Evolutionary conservation across 2,888 invertebrate species (phyloP).

Genomic region (Morinoia aosen): DNA sequence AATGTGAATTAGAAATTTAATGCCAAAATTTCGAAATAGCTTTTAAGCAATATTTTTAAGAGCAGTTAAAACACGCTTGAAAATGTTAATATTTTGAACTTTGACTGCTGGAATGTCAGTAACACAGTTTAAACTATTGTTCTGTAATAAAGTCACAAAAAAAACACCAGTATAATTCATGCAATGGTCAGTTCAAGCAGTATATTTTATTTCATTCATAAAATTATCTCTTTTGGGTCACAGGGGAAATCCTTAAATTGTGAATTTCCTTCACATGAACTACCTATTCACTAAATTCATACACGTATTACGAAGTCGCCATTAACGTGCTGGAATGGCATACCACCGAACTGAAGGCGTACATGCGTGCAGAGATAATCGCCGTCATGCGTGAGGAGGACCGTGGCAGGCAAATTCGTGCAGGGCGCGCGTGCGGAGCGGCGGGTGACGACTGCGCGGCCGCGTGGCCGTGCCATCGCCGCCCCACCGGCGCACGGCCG

Average conservation of each 20-base stretch:
- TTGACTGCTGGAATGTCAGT: too few species aligned
- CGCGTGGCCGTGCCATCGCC: constrained; percentile 34
- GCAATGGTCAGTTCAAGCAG: not conserved
- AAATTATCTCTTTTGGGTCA: not conserved
- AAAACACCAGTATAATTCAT: too few species aligned
- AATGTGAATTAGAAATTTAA: too few species aligned
- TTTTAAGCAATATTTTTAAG: too few species aligned
- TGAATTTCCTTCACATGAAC: not conserved
- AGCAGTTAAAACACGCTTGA: too few species aligned
- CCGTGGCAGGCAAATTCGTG: not conserved
- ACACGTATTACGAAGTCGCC: not conserved
- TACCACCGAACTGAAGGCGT: not conserved
- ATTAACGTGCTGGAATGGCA: not conserved
- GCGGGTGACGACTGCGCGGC: not conserved
- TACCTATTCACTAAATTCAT: not conserved
- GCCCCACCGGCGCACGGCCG: not conserved
- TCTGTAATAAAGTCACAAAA: too few species aligned
- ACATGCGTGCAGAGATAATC: not conserved
- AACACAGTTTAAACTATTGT: too few species aligned
- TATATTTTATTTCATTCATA: not conserved
- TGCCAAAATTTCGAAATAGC: too few species aligned
- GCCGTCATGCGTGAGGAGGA: not conserved
- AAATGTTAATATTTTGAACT: too few species aligned
- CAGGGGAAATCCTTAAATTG: not conserved
- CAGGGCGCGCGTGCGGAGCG: not conserved